Conservation (phyloP, 2,113 vertebrate genomes). For the Sinosuthora webbiana region DNA sequence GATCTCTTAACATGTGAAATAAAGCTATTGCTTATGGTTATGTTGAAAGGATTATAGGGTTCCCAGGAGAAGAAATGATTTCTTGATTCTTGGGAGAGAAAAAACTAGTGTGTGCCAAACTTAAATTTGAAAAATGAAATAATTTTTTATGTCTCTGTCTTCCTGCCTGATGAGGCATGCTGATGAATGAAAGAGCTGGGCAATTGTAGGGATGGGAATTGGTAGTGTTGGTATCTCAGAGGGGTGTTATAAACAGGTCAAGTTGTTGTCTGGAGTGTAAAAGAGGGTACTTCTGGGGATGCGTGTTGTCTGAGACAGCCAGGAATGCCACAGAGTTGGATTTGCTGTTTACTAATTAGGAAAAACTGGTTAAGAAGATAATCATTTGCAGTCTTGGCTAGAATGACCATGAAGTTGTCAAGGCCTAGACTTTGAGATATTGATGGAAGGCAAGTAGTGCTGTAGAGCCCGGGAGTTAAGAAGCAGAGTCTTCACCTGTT, state of each 20-base stretch:
- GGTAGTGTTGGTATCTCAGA: neutral
- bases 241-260: neutral
- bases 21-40: neutral
- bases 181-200: neutral
- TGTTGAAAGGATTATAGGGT: neutral
- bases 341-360: neutral
- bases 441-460: neutral
- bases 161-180: neutral
- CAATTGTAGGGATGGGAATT: neutral
- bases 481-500: neutral
- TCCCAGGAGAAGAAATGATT: neutral
- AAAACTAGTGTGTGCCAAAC: neutral
- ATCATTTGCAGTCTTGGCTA: neutral
- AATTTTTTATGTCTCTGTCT: neutral
- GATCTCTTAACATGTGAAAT: neutral
- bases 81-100: neutral
- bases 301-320: neutral
- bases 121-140: neutral
- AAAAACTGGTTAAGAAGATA: neutral
- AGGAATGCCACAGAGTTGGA: neutral
- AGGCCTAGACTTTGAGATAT: neutral
- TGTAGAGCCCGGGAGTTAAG: neutral
- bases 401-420: neutral
- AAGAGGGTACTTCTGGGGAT: neutral
- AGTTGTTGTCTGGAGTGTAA: neutral